phyloP scores from a whole-genome alignment of 2,888 invertebrate genomes.

The Dorcus parallelipipedus region DNA sequence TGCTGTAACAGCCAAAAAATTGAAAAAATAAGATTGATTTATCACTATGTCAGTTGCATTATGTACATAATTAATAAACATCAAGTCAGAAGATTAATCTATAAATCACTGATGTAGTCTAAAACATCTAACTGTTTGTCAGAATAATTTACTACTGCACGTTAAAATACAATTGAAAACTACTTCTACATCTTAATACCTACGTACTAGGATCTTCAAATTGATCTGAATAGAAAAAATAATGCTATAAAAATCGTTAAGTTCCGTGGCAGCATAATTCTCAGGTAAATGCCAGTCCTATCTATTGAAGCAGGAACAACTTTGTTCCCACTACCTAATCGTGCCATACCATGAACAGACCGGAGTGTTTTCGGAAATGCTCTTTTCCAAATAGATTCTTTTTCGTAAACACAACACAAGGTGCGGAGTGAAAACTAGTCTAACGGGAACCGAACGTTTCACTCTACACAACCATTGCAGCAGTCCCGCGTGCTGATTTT shows the following conservation, averaged over 20 bases:
- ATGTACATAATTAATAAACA: no score
- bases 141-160: no score
- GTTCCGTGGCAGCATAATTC: constrained; percentile 19
- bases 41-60: no score
- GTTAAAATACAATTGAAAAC: no score
- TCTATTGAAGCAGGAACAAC: not conserved
- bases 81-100: no score
- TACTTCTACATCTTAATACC: no score
- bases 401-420: constrained; percentile 87
- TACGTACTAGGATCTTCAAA: constrained; percentile 12
- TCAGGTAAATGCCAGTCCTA: constrained; percentile 3
- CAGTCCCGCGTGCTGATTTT: constrained; percentile 19
- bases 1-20: no score
- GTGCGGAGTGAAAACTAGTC: constrained; percentile 50
- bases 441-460: constrained; percentile 41
- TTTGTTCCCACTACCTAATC: not conserved
- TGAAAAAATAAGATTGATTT: no score
- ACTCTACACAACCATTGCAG: constrained; percentile 45
- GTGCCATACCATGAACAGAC: constrained; percentile 38
- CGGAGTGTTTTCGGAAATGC: constrained; percentile 88
- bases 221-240: constrained; percentile 20
- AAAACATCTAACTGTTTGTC: no score
- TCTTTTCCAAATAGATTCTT: constrained; percentile 78
- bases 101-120: no score
- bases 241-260: constrained; percentile 17